These are phyloP conservation scores for Thera obeliscata DNA, from an alignment of 2,888 invertebrate species.

Conservation along the genomic window DNA sequence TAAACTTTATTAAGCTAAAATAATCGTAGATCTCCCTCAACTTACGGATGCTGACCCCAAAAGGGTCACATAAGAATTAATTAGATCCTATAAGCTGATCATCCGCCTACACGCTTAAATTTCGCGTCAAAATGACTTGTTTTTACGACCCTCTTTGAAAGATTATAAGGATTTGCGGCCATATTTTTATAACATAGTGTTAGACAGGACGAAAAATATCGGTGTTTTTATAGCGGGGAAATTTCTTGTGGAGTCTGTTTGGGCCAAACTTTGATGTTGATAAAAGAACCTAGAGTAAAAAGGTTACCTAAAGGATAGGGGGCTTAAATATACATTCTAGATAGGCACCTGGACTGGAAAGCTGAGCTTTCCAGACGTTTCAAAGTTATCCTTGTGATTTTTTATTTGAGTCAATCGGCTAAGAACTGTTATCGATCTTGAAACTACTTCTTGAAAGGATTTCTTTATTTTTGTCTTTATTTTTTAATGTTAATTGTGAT, in stretches of 20 bases:
- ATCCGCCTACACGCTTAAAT: constrained; percentile 44
- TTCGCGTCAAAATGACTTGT: constrained; percentile 43
- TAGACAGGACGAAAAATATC: neutral
- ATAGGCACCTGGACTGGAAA: too few species aligned
- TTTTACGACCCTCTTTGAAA: constrained; percentile 44
- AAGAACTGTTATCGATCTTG: too few species aligned
- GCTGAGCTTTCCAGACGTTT: too few species aligned
- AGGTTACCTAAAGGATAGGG: too few species aligned
- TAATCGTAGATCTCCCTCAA: constrained; percentile 1
- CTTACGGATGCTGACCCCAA: constrained; percentile 4
- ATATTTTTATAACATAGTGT: constrained; percentile 17
- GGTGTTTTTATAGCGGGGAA: neutral
- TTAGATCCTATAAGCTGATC: constrained; percentile 34
- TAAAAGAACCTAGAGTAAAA: too few species aligned
- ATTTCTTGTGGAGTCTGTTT: neutral
- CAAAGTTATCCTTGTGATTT: too few species aligned
- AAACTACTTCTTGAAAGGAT: too few species aligned
- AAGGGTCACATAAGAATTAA: constrained; percentile 29
- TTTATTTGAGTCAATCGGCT: too few species aligned
- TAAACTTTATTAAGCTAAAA: neutral
- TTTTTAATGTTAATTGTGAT: too few species aligned
- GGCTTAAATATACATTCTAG: too few species aligned
- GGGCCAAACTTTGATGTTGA: neutral
- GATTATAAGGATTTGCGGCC: constrained; percentile 25
- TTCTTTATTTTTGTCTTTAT: too few species aligned